A percentile compares a stretch with the other conserved stretches of the same genome.
These are phyloP conservation scores for Ellobium chinense DNA, from an alignment of 2,888 invertebrate genomes.

Conservation along the genomic window DNA sequence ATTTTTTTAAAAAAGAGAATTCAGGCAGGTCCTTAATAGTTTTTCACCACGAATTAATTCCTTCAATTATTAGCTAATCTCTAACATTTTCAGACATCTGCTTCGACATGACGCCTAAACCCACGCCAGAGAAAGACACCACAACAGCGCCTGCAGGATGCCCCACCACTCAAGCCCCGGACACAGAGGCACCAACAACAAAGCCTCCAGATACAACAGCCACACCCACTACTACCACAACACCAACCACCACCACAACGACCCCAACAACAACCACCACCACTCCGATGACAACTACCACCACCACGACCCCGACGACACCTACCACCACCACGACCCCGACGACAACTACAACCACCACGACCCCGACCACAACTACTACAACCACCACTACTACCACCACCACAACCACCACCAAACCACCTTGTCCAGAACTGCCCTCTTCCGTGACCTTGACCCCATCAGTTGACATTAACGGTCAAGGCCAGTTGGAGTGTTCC, in stretches of 20 bases:
- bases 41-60: no score
- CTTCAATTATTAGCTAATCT: background rate
- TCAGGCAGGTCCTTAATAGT: no score
- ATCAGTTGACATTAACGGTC: conserved; percentile 44
- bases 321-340: conserved; percentile 51
- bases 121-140: background rate
- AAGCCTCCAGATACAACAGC: conserved; percentile 34
- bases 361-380: conserved; percentile 47
- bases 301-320: conserved; percentile 39
- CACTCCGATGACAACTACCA: conserved; percentile 19
- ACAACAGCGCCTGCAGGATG: background rate
- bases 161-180: background rate
- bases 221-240: conserved; percentile 47
- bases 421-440: conserved; percentile 9
- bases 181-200: background rate
- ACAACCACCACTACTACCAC: conserved; percentile 50
- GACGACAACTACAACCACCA: conserved; percentile 45
- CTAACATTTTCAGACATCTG: background rate
- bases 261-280: background rate
- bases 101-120: background rate
- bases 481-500: conserved; percentile 51
- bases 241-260: conserved; percentile 40
- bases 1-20: no score
- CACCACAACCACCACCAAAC: conserved; percentile 44
- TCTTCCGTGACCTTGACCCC: conserved; percentile 5